A percentile compares a stretch with the other conserved stretches of the same genome.
phyloP scores from a whole-genome alignment of 2,888 invertebrate genomes.

The Sphinx pinastri region DNA sequence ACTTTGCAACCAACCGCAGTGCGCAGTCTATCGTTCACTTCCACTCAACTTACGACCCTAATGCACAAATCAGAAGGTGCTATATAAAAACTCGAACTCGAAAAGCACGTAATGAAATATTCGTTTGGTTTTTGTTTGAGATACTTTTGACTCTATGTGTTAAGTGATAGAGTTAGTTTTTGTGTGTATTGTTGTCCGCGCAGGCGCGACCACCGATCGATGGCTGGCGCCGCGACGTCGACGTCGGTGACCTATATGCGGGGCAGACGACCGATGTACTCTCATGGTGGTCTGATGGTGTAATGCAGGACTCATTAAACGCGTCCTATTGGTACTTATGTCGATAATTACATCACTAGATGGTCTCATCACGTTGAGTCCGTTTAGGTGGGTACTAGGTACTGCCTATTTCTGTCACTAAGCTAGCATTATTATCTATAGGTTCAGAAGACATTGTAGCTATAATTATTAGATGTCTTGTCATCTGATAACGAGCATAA shows the following conservation, averaged over 20 bases:
- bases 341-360: too few species aligned
- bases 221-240: constrained; percentile 66
- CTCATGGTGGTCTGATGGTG: constrained; percentile 7
- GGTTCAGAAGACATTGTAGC: too few species aligned
- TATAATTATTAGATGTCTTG: too few species aligned
- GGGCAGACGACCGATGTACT: constrained; percentile 41
- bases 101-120: constrained; percentile 16
- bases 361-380: too few species aligned
- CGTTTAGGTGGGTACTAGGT: too few species aligned
- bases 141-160: constrained; percentile 34
- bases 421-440: too few species aligned
- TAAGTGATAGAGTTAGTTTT: constrained; percentile 39
- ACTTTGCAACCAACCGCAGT: constrained; percentile 17
- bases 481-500: too few species aligned
- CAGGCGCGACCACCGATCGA: constrained; percentile 74
- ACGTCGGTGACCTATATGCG: constrained; percentile 71
- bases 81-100: neutral
- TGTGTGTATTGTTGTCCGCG: constrained; percentile 44
- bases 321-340: neutral
- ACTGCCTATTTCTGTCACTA: too few species aligned
- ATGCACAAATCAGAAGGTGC: constrained; percentile 1
- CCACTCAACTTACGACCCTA: constrained; percentile 2
- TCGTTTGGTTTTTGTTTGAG: constrained; percentile 13
- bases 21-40: neutral
- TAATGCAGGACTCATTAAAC: constrained; percentile 2